Evolutionary conservation across 2,113 vertebrate species (phyloP).

Genomic region (Trematomus loennbergii): DNA sequence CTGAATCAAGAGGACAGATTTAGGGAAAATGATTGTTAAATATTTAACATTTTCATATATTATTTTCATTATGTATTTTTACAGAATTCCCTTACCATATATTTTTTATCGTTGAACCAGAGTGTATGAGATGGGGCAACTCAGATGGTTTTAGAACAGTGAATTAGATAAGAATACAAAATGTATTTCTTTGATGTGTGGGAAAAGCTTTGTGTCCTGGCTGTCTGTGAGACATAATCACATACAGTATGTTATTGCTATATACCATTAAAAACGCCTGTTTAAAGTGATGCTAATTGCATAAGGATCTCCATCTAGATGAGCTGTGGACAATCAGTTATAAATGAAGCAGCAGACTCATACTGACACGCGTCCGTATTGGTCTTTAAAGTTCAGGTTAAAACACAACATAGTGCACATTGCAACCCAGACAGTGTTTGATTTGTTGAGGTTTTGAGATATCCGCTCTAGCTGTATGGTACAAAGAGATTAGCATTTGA

Average conservation of each 20-base stretch:
- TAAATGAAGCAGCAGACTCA: slow-evolving; percentile 24
- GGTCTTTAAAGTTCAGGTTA: slow-evolving; percentile 26
- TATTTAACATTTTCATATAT: slow-evolving; percentile 16
- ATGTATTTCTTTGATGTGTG: slow-evolving; percentile 13
- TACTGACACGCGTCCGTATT: not conserved
- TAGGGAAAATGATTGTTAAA: not conserved
- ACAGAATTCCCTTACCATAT: not conserved
- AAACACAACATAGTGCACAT: not conserved
- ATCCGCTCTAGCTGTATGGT: not conserved
- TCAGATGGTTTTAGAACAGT: not conserved
- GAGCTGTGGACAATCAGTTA: slow-evolving; percentile 78
- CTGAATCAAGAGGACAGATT: not conserved
- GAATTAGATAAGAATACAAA: not conserved
- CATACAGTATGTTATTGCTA: slow-evolving; percentile 37
- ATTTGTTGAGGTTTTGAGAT: not conserved
- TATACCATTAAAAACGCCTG: slow-evolving; percentile 20
- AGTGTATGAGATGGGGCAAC: slow-evolving; percentile 5
- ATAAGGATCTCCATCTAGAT: slow-evolving; percentile 10
- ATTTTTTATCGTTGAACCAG: slow-evolving; percentile 26
- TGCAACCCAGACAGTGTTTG: not conserved
- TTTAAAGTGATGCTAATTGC: slow-evolving; percentile 4
- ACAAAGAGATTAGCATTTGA: not conserved
- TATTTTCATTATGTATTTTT: slow-evolving; percentile 35
- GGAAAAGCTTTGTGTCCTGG: slow-evolving; percentile 16
- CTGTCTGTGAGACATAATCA: slow-evolving; percentile 13